Base-by-base conservation (phyloP, 2,113 vertebrate species). In the Riparia riparia region DNA sequence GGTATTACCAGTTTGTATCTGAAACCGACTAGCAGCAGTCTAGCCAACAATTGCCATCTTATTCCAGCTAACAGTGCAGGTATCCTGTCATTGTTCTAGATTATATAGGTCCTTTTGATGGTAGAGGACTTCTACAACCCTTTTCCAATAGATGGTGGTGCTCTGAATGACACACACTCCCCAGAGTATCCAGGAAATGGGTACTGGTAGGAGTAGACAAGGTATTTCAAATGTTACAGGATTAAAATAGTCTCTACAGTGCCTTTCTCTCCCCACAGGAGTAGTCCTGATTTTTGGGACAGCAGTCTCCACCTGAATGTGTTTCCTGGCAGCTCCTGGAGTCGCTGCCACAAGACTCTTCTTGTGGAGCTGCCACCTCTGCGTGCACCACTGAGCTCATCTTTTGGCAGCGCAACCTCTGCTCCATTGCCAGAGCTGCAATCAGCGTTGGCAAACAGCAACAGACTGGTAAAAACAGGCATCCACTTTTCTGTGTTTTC, bases 341-440 rank as follows among this genome's bases (percentile, higher is more conserved):
- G 6, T 53, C 3, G 2, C 28, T 49, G 24, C 31, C 29, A 28
- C 47, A 58, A 32, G 58, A 54, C 32, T 29, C 31, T 89, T 72
- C 25, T 21, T 58, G 32, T 63, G 57, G 32, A 76, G 44, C 26
- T 64, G 72, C 41, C 41, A 34, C 22, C 21, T 58, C 34, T 60
- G 16, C 0, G 0, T 44, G 37, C 28, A 44, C n/a, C 1, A 2
- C 21, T 65, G 60, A 78, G n/a, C n/a, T 90, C n/a, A 19, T 53
- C 50, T 63, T 73, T 41, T 70, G 70, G 53, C 44, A 50, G 9
- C 1, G 0, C 14, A 44, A 32, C 12, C 18, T 58, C 57, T 57
- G 14, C 81, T 50, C 0, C 60, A 63, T 8, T 47, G 49, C 42
- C 86, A 74, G 56, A 79, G 47, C 51, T 70, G 64, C 45, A 61